Percentiles rank a stretch among this genome's conserved stretches.
Evolutionary conservation across 2,888 invertebrate species (phyloP).

Genomic region (Erebia ligea): DNA sequence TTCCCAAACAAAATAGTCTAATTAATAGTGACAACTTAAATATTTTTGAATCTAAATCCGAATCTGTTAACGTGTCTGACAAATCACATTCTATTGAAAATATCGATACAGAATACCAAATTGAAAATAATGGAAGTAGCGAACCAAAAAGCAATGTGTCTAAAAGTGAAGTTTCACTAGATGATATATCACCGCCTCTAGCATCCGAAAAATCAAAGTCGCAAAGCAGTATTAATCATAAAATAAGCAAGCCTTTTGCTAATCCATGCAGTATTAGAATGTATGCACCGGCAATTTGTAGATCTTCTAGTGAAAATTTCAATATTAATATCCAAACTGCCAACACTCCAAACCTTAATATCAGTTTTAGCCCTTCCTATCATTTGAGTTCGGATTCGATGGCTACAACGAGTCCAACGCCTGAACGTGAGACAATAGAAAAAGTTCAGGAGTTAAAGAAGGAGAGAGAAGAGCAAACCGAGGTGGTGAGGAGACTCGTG

Average conservation of each 20-base stretch:
- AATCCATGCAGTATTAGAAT: conserved; percentile 57
- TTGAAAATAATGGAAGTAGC: conserved; percentile 24
- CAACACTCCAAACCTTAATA: conserved; percentile 57
- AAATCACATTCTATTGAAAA: conserved; percentile 62
- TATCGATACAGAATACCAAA: conserved; percentile 40
- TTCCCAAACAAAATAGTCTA: conserved; percentile 38
- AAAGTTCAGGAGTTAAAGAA: conserved; percentile 90
- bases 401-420: conserved; percentile 68
- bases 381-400: conserved; percentile 59
- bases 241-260: conserved; percentile 42
- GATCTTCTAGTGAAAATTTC: conserved; percentile 58
- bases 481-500: conserved; percentile 91
- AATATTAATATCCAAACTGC: conserved; percentile 54
- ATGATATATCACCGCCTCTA: conserved; percentile 62
- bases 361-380: conserved; percentile 51
- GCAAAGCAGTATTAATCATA: conserved; percentile 32
- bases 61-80: conserved; percentile 61
- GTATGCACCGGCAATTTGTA: conserved; percentile 74
- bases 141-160: conserved; percentile 24
- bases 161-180: conserved; percentile 46
- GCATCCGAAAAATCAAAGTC: conserved; percentile 56
- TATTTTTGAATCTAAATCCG: conserved; percentile 51
- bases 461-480: conserved; percentile 92
- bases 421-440: conserved; percentile 76
- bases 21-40: conserved; percentile 44